Evolutionary conservation across 2,113 vertebrate species (phyloP), one percentile per base, ranked within the genome.

Genomic region (Pelobates fuscus): DNA sequence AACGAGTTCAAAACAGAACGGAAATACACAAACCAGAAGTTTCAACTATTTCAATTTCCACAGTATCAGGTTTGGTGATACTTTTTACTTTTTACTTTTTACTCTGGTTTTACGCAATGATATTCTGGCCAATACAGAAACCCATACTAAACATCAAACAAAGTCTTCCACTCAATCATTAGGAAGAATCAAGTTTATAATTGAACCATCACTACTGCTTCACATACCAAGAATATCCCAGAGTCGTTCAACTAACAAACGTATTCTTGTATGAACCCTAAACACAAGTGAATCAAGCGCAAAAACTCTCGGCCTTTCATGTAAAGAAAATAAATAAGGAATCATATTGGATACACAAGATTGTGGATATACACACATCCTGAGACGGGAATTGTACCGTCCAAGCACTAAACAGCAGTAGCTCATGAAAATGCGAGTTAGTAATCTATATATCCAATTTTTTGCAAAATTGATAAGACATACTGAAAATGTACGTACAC

Each of bases 201-300:
- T 82, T 54, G 82, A 87, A 18, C 67, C 10, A 0, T 78, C 86
- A 1, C 52, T 83, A 43, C 69, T 79, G 54, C 63, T 49, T 20
- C 69, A 0, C 60, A 25, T 21, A 29, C 29, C 59, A 52, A 52
- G 52, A 55, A 55, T 57, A 23, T n/a, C 43, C n/a, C 37, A 11
- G 62, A 44, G 79, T 2, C n/a, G 81, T 0, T 0, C 23, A 65
- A 82, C 83, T 55, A 37, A 77, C 57, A 59, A 77, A 41, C 71
- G 55, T 72, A 58, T 26, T 37, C 29, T 49, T 0, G 1, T 69
- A 0, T 1, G 88, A n/a, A n/a, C n/a, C n/a, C n/a, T n/a, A n/a
- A n/a, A n/a, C n/a, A n/a, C n/a, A n/a, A n/a, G n/a, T n/a, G n/a
- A n/a, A n/a, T n/a, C n/a, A n/a, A n/a, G n/a, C n/a, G n/a, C n/a